These are phyloP conservation scores for Caradrina clavipalpis DNA, from an alignment of 2,888 invertebrate genomes.

Conservation along the genomic window DNA sequence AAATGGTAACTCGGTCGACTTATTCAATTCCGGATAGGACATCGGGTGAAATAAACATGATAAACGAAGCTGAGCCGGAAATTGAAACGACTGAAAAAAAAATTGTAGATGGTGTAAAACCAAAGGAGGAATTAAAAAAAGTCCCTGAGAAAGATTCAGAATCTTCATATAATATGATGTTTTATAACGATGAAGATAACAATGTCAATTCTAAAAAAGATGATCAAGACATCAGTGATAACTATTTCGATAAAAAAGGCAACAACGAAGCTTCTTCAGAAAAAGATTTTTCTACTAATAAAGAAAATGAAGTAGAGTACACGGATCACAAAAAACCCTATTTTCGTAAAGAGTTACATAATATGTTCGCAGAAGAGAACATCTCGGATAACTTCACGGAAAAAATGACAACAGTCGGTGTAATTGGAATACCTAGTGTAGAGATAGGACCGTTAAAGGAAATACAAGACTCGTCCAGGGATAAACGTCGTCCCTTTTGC, in stretches of 20 bases:
- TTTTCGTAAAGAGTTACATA: slow-evolving; percentile 25
- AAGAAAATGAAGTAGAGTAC: slow-evolving; percentile 39
- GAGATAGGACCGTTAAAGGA: slow-evolving; percentile 20
- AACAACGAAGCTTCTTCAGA: slow-evolving; percentile 25
- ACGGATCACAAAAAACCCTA: slow-evolving; percentile 30
- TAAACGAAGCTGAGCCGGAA: slow-evolving; percentile 53
- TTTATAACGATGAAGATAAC: slow-evolving; percentile 76
- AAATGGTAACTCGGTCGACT: slow-evolving; percentile 53
- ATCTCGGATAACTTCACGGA: slow-evolving; percentile 12
- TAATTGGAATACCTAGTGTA: slow-evolving; percentile 29
- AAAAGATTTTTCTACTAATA: slow-evolving; percentile 24
- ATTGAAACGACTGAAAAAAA: slow-evolving; percentile 21
- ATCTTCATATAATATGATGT: slow-evolving; percentile 74
- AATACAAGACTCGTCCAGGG: slow-evolving; percentile 43
- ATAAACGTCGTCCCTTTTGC: slow-evolving; percentile 69
- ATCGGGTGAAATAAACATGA: slow-evolving; percentile 38
- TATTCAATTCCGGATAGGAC: slow-evolving; percentile 62
- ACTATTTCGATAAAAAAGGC: slow-evolving; percentile 65
- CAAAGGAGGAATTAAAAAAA: slow-evolving; percentile 56
- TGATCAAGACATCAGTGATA: slow-evolving; percentile 60
- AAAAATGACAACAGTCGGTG: background rate
- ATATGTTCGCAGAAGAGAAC: slow-evolving; percentile 19
- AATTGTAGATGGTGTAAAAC: slow-evolving; percentile 42
- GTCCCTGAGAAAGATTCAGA: slow-evolving; percentile 69
- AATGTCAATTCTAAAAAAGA: slow-evolving; percentile 62